Evolutionary conservation across 1,140 invertebrate species (phyloP), one percentile per base, ranked within the genome.

Genomic region (Drosophila parvula): DNA sequence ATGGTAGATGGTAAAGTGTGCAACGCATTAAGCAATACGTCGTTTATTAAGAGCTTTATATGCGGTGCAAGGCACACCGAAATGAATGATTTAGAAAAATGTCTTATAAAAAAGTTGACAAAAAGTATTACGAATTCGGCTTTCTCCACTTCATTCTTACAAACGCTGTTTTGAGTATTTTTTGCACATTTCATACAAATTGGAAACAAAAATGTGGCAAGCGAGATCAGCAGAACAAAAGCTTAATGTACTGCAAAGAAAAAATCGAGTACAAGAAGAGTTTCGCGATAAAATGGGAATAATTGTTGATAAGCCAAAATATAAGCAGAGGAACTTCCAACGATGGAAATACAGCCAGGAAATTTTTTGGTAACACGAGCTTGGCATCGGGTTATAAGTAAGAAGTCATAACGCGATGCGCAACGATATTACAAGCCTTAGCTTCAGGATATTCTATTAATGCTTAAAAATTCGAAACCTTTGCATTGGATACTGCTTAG

Each of bases 401-500:
- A 45, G 30, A 59, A 3, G 30, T 47, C 2, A 59, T 59, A 36
- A 45, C 28, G 18, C 57, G 57, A 47, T 59, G 57, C 30, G n/a
- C 57, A 6, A 45, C 44, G 18, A 60, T 60, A 10, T 38, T 38
- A 14, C 44, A 60, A 60, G 45, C 34, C 14, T 41, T 51, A 50
- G n/a, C 27, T n/a, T 34, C 28, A 43, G 11, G 9, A 44, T 58
- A 58, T 58, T 58, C 55, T 5, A 43, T 10, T n/a, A 34, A 48
- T 36, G 34, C 14, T 38, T 12, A 43, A 43, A 43, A 53, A 9
- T 53, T 63, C 22, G 6, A 53, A 43, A 50, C 38, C 48, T 51
- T 34, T 38, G 44, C 22, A n/a, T 53, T 45, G 43, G 58, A 40
- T 60, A 43, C 53, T 57, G 47, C 60, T 28, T 36, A 50, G 28